A percentile compares a stretch with the other conserved stretches of the same genome.
Conservation (phyloP, 2,888 invertebrate genomes). For the Carterocephalus palaemon region DNA sequence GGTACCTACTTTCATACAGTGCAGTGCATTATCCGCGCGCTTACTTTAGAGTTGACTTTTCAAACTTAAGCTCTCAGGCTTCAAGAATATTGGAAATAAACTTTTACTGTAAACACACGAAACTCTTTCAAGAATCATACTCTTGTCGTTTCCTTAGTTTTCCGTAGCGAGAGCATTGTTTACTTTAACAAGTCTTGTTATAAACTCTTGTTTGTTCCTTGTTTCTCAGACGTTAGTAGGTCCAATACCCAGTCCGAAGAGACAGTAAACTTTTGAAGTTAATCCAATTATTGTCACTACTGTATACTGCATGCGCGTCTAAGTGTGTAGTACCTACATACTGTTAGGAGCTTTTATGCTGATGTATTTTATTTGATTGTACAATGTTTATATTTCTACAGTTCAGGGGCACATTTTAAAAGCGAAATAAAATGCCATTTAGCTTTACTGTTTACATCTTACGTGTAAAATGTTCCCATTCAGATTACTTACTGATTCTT, state of each 20-base stretch:
- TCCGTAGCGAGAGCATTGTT: conserved; percentile 20
- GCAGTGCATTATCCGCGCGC: conserved; percentile 1
- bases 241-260: conserved; percentile 18
- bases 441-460: too few relatives aligned
- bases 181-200: conserved; percentile 25
- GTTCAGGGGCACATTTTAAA: too few relatives aligned
- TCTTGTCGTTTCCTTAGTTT: conserved; percentile 16
- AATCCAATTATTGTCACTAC: conserved; percentile 20
- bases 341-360: too few relatives aligned
- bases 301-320: conserved; percentile 7
- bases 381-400: too few relatives aligned
- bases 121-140: conserved; percentile 22
- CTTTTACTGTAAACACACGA: conserved; percentile 21
- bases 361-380: too few relatives aligned
- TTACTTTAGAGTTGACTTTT: conserved; percentile 10
- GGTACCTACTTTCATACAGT: neutral
- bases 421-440: too few relatives aligned
- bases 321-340: too few relatives aligned
- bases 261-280: conserved; percentile 21
- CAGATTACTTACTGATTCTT: too few relatives aligned
- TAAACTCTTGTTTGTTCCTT: conserved; percentile 24
- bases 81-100: conserved; percentile 22
- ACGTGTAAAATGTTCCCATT: too few relatives aligned
- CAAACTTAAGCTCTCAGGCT: conserved; percentile 14
- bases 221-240: conserved; percentile 16